Conservation (phyloP, 2,888 invertebrate genomes). For the Leptopterna dolabrata region DNA sequence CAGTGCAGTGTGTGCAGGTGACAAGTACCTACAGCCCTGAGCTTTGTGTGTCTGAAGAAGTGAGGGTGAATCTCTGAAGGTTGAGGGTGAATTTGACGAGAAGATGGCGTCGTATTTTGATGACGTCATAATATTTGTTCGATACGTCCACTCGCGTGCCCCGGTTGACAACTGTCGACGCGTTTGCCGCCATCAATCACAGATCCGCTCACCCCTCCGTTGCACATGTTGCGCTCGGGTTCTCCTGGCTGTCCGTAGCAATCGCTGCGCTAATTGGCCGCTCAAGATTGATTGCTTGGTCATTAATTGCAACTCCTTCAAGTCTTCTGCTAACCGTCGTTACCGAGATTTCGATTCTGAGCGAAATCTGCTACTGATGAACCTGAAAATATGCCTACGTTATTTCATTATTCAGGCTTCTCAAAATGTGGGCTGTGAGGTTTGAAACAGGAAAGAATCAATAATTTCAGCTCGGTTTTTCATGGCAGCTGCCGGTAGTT, state of each 20-base stretch:
- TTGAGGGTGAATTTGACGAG: background rate
- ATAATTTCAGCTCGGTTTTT: too few species aligned
- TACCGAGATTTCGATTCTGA: too few species aligned
- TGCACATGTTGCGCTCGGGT: conserved; percentile 8
- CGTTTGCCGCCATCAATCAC: conserved; percentile 17
- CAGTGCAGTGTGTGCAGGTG: too few species aligned
- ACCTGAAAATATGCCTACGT: too few species aligned
- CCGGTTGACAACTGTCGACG: conserved; percentile 2
- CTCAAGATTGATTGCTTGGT: conserved; percentile 18
- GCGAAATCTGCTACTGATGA: too few species aligned
- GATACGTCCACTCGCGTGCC: background rate
- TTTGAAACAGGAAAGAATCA: too few species aligned
- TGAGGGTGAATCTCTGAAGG: too few species aligned
- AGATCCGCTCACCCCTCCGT: background rate
- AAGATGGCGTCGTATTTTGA: background rate
- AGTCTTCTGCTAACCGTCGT: background rate
- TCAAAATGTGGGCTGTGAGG: too few species aligned
- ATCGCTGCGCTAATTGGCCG: conserved; percentile 27
- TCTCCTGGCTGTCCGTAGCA: conserved; percentile 6
- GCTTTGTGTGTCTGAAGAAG: too few species aligned
- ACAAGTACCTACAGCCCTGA: too few species aligned
- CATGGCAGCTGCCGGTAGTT: too few species aligned
- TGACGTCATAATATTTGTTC: background rate
- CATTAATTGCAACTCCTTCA: background rate
- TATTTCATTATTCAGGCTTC: too few species aligned